Conservation (phyloP, 2,797 vertebrate species). For the Trichosurus vulpecula region DNA sequence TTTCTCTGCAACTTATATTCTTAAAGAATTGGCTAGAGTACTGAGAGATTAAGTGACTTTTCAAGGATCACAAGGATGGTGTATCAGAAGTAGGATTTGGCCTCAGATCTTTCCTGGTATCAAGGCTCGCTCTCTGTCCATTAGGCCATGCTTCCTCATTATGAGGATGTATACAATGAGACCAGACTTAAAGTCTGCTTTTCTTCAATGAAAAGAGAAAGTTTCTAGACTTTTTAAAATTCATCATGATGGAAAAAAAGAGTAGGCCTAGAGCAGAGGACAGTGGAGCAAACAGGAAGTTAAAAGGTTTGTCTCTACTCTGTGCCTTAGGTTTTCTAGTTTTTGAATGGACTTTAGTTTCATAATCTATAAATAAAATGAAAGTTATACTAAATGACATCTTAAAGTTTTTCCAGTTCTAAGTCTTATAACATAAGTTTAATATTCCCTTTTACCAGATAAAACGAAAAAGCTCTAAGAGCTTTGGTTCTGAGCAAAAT, state of each 20-base stretch:
- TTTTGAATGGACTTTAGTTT: neutral
- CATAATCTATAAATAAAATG: neutral
- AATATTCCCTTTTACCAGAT: neutral
- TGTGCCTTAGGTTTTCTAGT: neutral
- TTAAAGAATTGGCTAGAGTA: neutral
- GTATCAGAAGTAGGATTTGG: neutral
- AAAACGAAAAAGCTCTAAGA: neutral
- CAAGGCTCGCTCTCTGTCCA: neutral
- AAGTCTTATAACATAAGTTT: neutral
- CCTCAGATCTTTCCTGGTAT: neutral
- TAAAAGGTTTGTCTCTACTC: neutral
- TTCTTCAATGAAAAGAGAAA: neutral
- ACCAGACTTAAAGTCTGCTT: neutral
- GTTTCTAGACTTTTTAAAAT: neutral
- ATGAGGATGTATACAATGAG: neutral
- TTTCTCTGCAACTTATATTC: neutral
- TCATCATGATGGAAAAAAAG: neutral
- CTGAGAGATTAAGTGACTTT: neutral
- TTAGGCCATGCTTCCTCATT: neutral
- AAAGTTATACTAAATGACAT: neutral
- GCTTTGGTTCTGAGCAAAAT: neutral
- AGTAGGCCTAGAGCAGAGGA: neutral
- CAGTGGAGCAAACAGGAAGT: neutral
- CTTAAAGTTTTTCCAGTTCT: neutral
- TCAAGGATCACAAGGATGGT: neutral